Percentiles rank a stretch among this genome's conserved stretches.
Evolutionary conservation across 35 echinoderm and acorn worm species (phyloP).

Genomic region (Apostichopus parvimensis): DNA sequence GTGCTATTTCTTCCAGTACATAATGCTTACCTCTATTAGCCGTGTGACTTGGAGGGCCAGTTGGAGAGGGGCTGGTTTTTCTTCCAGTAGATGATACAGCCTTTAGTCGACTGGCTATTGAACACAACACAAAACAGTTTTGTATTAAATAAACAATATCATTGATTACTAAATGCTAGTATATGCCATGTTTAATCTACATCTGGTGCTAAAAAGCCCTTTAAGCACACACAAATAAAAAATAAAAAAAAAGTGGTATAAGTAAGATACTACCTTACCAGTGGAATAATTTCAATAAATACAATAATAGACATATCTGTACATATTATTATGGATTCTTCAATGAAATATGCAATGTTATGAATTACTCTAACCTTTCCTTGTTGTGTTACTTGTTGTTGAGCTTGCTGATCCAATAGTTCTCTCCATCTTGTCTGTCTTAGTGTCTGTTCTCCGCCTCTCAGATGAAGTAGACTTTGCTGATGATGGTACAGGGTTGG

Average conservation of each 20-base stretch:
- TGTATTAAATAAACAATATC: no score
- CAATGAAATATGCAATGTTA: neutral
- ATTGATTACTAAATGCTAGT: no score
- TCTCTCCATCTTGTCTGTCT: constrained; percentile 50
- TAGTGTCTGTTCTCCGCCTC: constrained; percentile 57
- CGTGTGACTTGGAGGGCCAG: constrained; percentile 56
- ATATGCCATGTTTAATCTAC: no score
- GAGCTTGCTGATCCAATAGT: constrained; percentile 13
- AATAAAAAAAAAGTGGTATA: no score
- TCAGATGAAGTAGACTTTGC: constrained; percentile 56
- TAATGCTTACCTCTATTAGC: constrained; percentile 62
- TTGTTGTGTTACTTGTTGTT: constrained; percentile 48
- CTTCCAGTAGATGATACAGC: constrained; percentile 24
- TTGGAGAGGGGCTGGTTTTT: constrained; percentile 16
- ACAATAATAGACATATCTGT: no score
- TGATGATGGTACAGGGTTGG: constrained; percentile 48
- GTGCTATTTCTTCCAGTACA: no score
- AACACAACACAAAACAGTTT: neutral
- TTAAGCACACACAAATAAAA: no score
- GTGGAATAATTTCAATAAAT: no score
- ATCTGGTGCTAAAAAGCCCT: no score
- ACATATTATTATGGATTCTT: no score
- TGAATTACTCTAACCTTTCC: constrained; percentile 38
- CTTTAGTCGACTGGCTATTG: constrained; percentile 27
- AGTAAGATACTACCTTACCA: no score